Conservation (phyloP, 2,797 vertebrate species). For the Acrossocheilus fasciatus region DNA sequence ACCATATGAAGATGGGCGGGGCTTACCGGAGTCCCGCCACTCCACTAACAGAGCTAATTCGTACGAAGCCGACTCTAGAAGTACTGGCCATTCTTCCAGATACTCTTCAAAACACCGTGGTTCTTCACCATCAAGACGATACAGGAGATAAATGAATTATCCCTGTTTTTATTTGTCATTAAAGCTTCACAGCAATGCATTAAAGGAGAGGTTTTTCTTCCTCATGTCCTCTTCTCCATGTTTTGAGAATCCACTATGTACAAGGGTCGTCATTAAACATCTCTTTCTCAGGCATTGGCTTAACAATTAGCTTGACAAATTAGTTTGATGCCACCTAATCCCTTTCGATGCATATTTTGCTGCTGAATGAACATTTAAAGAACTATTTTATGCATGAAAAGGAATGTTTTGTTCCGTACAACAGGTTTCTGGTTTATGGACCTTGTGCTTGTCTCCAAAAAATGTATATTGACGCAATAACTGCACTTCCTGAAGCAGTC, state of each 20-base stretch:
- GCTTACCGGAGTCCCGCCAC: constrained; percentile 23
- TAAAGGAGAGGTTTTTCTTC: constrained; percentile 7
- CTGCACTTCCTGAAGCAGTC: constrained; percentile 5
- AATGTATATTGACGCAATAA: background rate
- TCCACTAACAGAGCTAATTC: background rate
- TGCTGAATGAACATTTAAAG: background rate
- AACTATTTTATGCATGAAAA: background rate
- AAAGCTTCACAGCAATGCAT: background rate
- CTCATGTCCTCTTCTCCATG: background rate
- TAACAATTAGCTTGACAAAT: background rate
- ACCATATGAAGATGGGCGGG: background rate
- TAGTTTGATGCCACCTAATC: background rate
- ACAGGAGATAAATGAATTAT: constrained; percentile 14
- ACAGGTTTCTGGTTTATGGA: background rate
- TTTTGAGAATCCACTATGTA: background rate
- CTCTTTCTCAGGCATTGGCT: background rate
- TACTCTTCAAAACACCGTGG: background rate
- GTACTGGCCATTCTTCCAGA: background rate
- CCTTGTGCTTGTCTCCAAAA: background rate
- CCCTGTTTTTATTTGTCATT: constrained; percentile 36
- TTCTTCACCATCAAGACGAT: background rate
- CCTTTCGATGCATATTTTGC: background rate
- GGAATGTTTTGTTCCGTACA: background rate
- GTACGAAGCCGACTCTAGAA: background rate
- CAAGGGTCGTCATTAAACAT: background rate